Conservation (phyloP, 2,888 invertebrate genomes). For the Augiades crinisus region DNA sequence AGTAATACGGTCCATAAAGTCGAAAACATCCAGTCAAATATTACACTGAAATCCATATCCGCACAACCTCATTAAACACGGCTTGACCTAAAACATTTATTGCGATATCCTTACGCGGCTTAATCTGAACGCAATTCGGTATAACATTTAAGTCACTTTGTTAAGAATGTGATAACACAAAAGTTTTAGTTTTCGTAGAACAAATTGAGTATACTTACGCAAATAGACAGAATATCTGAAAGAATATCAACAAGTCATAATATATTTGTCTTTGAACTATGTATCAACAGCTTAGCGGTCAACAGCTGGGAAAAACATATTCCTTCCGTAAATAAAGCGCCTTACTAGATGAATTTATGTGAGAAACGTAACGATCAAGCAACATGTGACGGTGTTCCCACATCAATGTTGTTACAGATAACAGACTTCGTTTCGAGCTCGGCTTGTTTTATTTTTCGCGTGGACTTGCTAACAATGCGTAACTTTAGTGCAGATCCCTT, state of each 20-base stretch:
- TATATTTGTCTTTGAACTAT: not conserved
- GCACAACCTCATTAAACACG: too few relatives aligned
- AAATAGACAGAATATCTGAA: too few relatives aligned
- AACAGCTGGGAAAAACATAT: not conserved
- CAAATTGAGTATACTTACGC: too few relatives aligned
- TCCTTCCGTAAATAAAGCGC: not conserved
- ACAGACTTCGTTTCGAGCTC: slow-evolving; percentile 6
- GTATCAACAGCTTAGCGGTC: not conserved
- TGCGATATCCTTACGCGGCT: not conserved
- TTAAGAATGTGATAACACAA: not conserved
- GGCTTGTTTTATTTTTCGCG: not conserved
- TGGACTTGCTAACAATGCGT: not conserved
- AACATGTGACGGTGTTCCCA: slow-evolving; percentile 8
- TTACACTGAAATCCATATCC: too few relatives aligned
- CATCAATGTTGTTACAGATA: not conserved
- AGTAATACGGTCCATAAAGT: too few relatives aligned
- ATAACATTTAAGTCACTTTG: not conserved
- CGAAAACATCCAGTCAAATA: too few relatives aligned
- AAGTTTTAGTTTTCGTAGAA: too few relatives aligned
- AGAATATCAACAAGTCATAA: too few relatives aligned
- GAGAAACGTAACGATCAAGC: not conserved
- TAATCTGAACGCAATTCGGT: not conserved
- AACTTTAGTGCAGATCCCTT: not conserved
- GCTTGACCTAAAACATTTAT: too few relatives aligned
- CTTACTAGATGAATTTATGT: not conserved